Evolutionary conservation across 2,113 vertebrate species (phyloP), one percentile per base, ranked within the genome.

Genomic region (Ochotona princeps): DNA sequence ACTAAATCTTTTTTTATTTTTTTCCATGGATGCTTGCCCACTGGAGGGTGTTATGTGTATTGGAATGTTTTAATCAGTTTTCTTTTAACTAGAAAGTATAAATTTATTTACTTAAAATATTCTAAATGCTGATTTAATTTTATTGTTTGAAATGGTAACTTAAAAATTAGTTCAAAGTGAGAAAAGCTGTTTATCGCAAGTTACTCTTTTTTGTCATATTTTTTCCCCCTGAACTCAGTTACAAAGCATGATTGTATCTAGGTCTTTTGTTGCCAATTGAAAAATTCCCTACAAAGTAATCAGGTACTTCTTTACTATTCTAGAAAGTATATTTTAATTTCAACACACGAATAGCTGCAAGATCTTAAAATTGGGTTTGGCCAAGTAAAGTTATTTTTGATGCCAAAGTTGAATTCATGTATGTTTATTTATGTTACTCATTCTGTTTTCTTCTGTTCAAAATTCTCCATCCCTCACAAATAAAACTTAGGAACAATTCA

Each of bases 11-110:
- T 97, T 97, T 96, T 82, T 96, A 78, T 96, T 97, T 97, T 97
- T 97, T 98, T 96, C 95, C 85, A n/a, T 97, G 96, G 94, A 96
- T 96, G 35, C 21, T 96, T 97, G 97, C 94, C 96, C 87, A 96
- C 30, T 23, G 94, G 35, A 91, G 88, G 70, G 87, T 96, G 60
- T 97, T 92, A 94, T 94, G 65, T 95, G 79, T 83, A 82, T 66
- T 96, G 2, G 91, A 80, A 89, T 95, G 30, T 89, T 67, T 91
- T 83, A 75, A 63, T 96, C 63, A 92, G 26, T 96, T 97, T 96
- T 95, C 38, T 92, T 94, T 91, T 94, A 44, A 66, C 49, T 96
- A 95, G 83, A 95, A 94, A 90, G 89, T 95, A 72, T 73, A 61
- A 44, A 44, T 95, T 70, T 95, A 38, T 94, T 96, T 96, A 92